A percentile compares a stretch with the other conserved stretches of the same genome.
Conservation (phyloP, 2,797 vertebrate genomes). For the Craterocephalus amniculus region DNA sequence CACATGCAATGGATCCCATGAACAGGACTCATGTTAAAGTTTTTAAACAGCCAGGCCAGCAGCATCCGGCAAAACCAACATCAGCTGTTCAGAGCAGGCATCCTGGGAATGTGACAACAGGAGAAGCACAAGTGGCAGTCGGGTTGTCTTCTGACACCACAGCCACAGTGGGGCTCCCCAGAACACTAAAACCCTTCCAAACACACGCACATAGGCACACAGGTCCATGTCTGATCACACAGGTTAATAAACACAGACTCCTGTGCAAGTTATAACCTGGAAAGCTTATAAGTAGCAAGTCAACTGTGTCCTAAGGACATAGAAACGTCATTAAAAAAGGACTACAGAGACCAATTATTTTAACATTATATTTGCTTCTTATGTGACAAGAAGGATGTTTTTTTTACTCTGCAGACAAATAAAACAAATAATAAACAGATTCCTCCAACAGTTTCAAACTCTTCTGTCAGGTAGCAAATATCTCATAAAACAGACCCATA, state of each 20-base stretch:
- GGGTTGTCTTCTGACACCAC: constrained; percentile 37
- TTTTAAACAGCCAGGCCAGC: constrained; percentile 20
- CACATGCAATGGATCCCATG: constrained; percentile 18
- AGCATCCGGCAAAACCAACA: constrained; percentile 28
- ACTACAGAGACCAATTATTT: constrained; percentile 24
- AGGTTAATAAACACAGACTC: constrained; percentile 68
- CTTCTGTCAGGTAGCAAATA: constrained; percentile 24
- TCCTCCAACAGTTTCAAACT: constrained; percentile 21
- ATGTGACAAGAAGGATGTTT: constrained; percentile 10
- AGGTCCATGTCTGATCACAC: constrained; percentile 22
- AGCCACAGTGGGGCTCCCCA: constrained; percentile 13
- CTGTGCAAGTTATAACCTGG: constrained; percentile 12
- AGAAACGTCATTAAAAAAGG: constrained; percentile 19
- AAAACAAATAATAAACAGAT: constrained; percentile 35
- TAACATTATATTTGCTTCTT: background rate
- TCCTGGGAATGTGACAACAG: constrained; percentile 71
- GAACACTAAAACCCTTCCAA: background rate
- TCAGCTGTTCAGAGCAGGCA: constrained; percentile 74
- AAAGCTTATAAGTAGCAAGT: background rate
- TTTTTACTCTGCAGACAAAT: constrained; percentile 24
- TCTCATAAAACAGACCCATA: constrained; percentile 23
- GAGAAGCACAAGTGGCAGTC: constrained; percentile 64
- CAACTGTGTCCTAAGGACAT: background rate
- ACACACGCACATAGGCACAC: constrained; percentile 11
- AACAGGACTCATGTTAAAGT: constrained; percentile 22